These are phyloP conservation scores for Paraplagusia blochii DNA, from an alignment of 2,113 vertebrate species.

Conservation along the genomic window DNA sequence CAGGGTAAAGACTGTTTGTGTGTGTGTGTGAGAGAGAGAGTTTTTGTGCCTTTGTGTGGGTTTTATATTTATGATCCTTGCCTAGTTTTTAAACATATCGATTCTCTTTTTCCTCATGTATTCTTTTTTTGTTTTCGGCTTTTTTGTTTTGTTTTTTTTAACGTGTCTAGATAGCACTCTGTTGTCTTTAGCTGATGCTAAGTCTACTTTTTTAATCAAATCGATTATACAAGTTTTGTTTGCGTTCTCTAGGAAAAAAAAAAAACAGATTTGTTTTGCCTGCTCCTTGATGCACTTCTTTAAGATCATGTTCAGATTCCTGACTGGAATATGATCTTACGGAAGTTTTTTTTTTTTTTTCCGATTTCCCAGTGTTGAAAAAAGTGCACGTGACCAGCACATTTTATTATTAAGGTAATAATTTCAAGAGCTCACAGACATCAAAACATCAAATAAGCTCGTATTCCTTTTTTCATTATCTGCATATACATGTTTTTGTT, in stretches of 20 bases:
- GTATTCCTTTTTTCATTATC: constrained; percentile 33
- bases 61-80: too few relatives aligned
- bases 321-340: constrained; percentile 10
- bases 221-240: neutral
- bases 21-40: constrained; percentile 6
- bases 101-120: constrained; percentile 22
- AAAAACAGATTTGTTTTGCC: neutral
- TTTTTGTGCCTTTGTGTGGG: too few relatives aligned
- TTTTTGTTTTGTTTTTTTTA: constrained; percentile 1
- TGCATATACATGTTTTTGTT: constrained; percentile 38
- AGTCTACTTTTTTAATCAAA: neutral
- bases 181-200: constrained; percentile 4
- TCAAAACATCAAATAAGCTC: constrained; percentile 40
- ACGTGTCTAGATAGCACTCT: constrained; percentile 9
- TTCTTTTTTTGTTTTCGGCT: neutral
- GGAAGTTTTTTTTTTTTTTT: constrained; percentile 16
- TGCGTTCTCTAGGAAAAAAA: neutral
- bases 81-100: constrained; percentile 11
- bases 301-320: constrained; percentile 13
- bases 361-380: neutral
- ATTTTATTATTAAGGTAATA: constrained; percentile 32
- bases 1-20: constrained; percentile 81
- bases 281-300: constrained; percentile 1
- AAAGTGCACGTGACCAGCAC: constrained; percentile 20
- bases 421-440: constrained; percentile 32